Base-by-base conservation (phyloP, 2,797 vertebrate genomes). In the Leptodactylus fallax region DNA sequence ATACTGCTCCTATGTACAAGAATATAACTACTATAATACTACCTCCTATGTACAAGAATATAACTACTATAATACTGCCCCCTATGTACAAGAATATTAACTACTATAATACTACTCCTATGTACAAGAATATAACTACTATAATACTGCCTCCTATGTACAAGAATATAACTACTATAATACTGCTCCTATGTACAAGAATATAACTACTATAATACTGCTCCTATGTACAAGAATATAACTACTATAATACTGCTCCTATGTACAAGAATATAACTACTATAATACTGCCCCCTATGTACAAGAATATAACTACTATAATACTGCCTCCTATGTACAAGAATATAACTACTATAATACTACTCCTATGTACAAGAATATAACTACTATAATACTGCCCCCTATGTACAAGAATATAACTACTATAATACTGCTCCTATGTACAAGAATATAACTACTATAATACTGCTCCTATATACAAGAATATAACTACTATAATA, bases 121-220 rank as follows among this genome's bases (percentile, higher is more conserved):
- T 72, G 8, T 49, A 72, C 71, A 49, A 21, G 71, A 72, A 72
- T 47, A 72, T 72, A 72, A 72, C 71, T 72, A 72, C 71, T 72
- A 72, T 72, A 72, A 72, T 72, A 71, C 69, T 71, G 69, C 25
- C 55, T 10, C 60, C 60, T 27, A 69, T 69, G 16, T 71, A 71
- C 36, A 72, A 47, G 71, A 72, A 72, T 72, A 72, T 72, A 72
- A 72, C 71, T 72, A 72, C 71, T 72, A 72, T 72, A 72, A 72
- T 72, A 72, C 65, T 72, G 71, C 71, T 1, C 71, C 36, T 27
- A 71, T 72, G 17, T 72, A 72, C 67, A 71, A 36, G 65, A 27
- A 36, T 69, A 67, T 69, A 69, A 69, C 65, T 36, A 69, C 65
- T 69, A 69, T 69, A 69, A 69, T 27, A 69, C 65, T 69, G 65